A percentile compares a stretch with the other conserved stretches of the same genome.
phyloP scores from a whole-genome alignment of 1,140 invertebrate genomes.

The Ectropis grisescens region DNA sequence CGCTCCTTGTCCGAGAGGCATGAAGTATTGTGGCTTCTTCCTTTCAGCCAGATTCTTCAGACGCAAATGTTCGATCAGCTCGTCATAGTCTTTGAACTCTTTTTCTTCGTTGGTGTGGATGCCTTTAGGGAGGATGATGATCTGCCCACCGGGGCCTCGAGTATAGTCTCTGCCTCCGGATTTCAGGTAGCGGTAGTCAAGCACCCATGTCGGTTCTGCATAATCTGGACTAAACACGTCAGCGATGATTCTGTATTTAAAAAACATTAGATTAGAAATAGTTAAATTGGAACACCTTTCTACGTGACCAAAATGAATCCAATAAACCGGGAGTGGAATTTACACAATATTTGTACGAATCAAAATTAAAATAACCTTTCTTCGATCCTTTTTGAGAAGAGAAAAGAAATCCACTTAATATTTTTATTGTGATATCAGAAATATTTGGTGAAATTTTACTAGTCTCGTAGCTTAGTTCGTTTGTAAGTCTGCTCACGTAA shows the following conservation, averaged over 20 bases:
- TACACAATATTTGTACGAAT: background rate
- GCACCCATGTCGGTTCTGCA: constrained; percentile 32
- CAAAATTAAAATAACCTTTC: too few species aligned
- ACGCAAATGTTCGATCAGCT: constrained; percentile 32
- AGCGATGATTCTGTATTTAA: constrained; percentile 42
- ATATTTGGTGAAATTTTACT: too few species aligned
- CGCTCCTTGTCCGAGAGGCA: constrained; percentile 1
- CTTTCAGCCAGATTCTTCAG: constrained; percentile 23
- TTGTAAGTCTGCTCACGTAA: too few species aligned
- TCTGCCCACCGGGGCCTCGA: constrained; percentile 35
- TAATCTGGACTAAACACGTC: constrained; percentile 41
- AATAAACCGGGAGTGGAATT: background rate
- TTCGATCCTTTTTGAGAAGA: too few species aligned
- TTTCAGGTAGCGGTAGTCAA: constrained; percentile 50
- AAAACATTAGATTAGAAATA: too few species aligned
- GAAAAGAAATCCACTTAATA: too few species aligned
- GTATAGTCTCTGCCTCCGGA: constrained; percentile 40
- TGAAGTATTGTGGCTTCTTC: constrained; percentile 5
- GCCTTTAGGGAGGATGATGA: constrained; percentile 37
- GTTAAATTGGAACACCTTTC: too few species aligned
- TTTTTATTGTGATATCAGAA: too few species aligned
- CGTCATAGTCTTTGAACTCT: constrained; percentile 30
- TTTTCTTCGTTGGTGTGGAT: constrained; percentile 17
- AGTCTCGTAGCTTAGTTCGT: too few species aligned
- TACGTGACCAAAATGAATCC: too few species aligned